A percentile compares a stretch with the other conserved stretches of the same genome.
Evolutionary conservation across 1,140 invertebrate species (phyloP).

Genomic region (Caenorhabditis latens): DNA sequence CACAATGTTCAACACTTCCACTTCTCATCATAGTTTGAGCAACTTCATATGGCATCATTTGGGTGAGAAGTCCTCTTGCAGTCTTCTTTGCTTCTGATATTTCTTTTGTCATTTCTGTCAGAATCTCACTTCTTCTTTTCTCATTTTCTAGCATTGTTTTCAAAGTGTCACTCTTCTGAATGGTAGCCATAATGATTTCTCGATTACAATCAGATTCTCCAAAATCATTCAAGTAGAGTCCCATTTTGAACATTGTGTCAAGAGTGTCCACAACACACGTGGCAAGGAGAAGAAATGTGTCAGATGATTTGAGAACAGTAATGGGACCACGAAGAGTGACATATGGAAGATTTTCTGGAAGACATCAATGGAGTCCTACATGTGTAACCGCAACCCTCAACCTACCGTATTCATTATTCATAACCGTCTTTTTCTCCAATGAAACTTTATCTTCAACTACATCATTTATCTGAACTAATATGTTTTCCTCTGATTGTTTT

Average conservation of each 20-base stretch:
- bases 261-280: constrained; percentile 60
- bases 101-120: constrained; percentile 62
- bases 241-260: constrained; percentile 62
- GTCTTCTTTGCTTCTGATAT: constrained; percentile 60
- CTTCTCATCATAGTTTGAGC: constrained; percentile 59
- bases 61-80: constrained; percentile 48
- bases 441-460: constrained; percentile 54
- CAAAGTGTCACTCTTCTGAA: constrained; percentile 62
- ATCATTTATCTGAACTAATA: constrained; percentile 59
- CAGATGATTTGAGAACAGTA: constrained; percentile 55
- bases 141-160: constrained; percentile 61
- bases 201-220: constrained; percentile 63
- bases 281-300: constrained; percentile 59
- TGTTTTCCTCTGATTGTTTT: constrained; percentile 41
- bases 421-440: constrained; percentile 15
- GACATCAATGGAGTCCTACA: neutral
- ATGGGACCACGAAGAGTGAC: constrained; percentile 56
- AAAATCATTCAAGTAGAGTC: constrained; percentile 62
- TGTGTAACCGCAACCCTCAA: neutral
- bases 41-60: constrained; percentile 63
- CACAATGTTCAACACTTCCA: constrained; percentile 57
- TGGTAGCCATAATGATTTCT: constrained; percentile 63
- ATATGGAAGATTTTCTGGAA: constrained; percentile 57
- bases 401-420: constrained; percentile 33
- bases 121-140: constrained; percentile 59